A percentile compares a stretch with the other conserved stretches of the same genome.
Evolutionary conservation across 2,113 vertebrate genomes (phyloP).

Genomic region (Pipra filicauda): DNA sequence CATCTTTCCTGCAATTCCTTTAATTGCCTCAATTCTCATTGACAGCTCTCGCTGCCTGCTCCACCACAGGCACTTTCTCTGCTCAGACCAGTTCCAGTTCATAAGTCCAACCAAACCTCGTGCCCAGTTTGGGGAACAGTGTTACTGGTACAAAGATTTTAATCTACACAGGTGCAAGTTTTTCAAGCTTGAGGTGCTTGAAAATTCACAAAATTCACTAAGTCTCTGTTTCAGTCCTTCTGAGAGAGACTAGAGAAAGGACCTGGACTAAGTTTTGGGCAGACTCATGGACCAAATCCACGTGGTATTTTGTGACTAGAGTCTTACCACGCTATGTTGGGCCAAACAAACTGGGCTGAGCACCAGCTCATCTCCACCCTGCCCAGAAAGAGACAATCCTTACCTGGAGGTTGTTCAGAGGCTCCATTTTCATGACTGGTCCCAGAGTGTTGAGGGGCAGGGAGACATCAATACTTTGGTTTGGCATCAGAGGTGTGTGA

Average conservation of each 20-base stretch:
- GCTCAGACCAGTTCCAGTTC: neutral
- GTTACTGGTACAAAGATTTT: neutral
- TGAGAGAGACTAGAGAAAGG: neutral
- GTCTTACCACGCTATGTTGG: neutral
- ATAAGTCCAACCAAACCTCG: neutral
- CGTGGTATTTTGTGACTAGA: neutral
- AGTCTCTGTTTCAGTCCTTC: neutral
- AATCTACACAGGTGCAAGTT: neutral
- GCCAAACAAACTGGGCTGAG: neutral
- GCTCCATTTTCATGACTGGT: slow-evolving; percentile 99
- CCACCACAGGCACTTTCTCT: neutral
- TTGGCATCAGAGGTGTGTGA: slow-evolving; percentile 97
- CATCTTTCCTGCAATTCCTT: neutral
- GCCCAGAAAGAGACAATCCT: neutral
- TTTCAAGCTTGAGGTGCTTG: neutral
- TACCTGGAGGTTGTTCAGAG: slow-evolving; percentile 98
- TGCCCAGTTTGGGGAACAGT: neutral
- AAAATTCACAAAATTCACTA: neutral
- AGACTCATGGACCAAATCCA: neutral
- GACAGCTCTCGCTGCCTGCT: neutral
- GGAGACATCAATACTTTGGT: slow-evolving; percentile 94
- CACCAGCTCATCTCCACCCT: neutral
- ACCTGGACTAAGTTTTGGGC: neutral
- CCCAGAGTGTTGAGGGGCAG: slow-evolving; percentile 96
- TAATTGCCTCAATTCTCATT: neutral